phyloP scores from a whole-genome alignment of 2,113 vertebrate species.

The Oophaga pumilio region DNA sequence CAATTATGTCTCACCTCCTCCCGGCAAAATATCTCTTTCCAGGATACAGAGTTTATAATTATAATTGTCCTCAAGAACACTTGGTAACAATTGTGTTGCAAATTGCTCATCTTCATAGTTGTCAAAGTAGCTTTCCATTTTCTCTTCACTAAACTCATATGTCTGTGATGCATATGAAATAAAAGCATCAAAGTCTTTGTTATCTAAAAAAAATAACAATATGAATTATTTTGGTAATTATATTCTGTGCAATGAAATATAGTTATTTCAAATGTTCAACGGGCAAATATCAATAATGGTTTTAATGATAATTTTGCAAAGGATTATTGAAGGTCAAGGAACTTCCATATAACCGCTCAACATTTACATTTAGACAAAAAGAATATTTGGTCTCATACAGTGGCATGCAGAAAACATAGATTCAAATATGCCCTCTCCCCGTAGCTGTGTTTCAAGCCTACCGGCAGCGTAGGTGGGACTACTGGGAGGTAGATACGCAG shows the following conservation, averaged over 20 bases:
- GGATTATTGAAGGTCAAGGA: neutral
- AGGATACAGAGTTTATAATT: conserved; percentile 84
- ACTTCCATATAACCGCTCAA: neutral
- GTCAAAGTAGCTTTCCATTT: conserved; percentile 45
- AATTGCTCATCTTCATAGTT: conserved; percentile 68
- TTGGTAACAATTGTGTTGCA: conserved; percentile 74
- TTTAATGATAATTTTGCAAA: neutral
- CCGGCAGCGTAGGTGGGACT: no score
- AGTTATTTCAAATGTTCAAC: neutral
- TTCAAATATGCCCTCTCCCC: no score
- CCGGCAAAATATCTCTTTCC: conserved; percentile 86
- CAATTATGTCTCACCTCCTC: conserved; percentile 78
- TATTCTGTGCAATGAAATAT: neutral
- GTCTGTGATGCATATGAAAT: conserved; percentile 77
- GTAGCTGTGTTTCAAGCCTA: no score
- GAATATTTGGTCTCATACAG: neutral
- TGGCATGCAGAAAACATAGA: no score
- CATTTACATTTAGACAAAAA: neutral
- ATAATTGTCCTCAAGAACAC: conserved; percentile 79
- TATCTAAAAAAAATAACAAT: conserved; percentile 65
- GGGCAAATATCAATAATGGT: neutral
- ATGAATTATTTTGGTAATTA: neutral
- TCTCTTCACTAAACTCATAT: conserved; percentile 20
- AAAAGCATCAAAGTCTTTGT: conserved; percentile 85
- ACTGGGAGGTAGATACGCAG: no score